phyloP scores from a whole-genome alignment of 2,888 invertebrate genomes.

The Fragum sueziense region DNA sequence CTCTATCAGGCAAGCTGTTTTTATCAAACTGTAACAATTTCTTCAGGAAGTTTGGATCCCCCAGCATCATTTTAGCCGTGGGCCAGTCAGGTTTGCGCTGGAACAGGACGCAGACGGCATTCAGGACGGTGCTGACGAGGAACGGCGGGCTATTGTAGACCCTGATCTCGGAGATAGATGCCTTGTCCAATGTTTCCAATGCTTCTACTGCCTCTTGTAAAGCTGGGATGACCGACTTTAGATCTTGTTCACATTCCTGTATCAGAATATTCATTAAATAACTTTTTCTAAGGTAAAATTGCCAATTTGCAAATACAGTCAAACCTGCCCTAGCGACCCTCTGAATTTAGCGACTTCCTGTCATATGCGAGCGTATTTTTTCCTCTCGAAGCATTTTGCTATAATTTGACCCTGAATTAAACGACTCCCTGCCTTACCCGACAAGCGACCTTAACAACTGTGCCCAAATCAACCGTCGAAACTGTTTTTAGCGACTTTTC shows the following conservation, averaged over 20 bases:
- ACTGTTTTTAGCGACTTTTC: no score
- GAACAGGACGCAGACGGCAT: constrained; percentile 81
- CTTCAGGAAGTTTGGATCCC: constrained; percentile 80
- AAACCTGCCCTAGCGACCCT: no score
- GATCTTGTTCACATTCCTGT: constrained; percentile 81
- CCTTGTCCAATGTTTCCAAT: constrained; percentile 80
- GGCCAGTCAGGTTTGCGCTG: constrained; percentile 81
- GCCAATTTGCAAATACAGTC: background rate
- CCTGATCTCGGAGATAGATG: constrained; percentile 81
- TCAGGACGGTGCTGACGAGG: constrained; percentile 80
- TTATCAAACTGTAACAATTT: constrained; percentile 80
- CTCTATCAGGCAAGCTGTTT: constrained; percentile 80
- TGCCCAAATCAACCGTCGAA: no score
- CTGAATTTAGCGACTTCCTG: no score
- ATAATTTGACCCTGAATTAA: no score
- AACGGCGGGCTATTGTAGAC: constrained; percentile 80
- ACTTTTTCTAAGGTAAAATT: background rate
- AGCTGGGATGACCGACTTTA: constrained; percentile 80
- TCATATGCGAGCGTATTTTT: no score
- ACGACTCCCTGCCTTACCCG: no score
- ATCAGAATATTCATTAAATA: no score
- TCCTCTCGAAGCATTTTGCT: no score
- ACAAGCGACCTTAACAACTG: no score
- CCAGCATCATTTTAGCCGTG: constrained; percentile 79
- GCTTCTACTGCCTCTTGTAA: constrained; percentile 80